These are phyloP conservation scores for Halichondria panicea DNA, from an alignment of 37 sponge, comb jelly and placozoan species.

Conservation along the genomic window DNA sequence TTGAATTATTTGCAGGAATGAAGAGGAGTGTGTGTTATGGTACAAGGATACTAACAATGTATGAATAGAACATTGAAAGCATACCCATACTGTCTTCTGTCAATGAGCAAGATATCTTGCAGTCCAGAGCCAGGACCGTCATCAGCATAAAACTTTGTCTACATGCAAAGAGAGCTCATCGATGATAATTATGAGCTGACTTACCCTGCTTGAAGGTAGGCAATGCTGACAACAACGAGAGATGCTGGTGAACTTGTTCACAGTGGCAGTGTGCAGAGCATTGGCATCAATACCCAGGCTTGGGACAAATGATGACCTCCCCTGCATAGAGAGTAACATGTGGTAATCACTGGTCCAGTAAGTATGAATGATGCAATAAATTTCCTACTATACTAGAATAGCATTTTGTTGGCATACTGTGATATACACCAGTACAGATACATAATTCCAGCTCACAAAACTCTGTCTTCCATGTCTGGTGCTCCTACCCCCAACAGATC, in stretches of 20 bases:
- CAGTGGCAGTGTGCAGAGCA: constrained; percentile 11
- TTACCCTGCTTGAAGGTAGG: constrained; percentile 59
- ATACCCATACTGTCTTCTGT: constrained; percentile 30
- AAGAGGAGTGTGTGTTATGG: too few species aligned
- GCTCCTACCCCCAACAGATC: too few species aligned
- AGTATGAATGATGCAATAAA: too few species aligned
- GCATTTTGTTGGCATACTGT: too few species aligned
- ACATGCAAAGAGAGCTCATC: background rate
- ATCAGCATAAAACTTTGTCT: constrained; percentile 12
- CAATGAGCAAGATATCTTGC: constrained; percentile 9
- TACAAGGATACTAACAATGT: too few species aligned
- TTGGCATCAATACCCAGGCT: constrained; percentile 32
- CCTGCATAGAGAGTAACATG: too few species aligned
- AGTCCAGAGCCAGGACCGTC: constrained; percentile 2
- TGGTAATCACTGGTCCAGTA: too few species aligned
- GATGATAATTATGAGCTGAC: background rate
- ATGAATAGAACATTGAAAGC: background rate
- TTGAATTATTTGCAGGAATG: too few species aligned
- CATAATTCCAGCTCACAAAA: too few species aligned
- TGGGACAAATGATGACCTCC: constrained; percentile 46
- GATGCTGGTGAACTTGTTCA: constrained; percentile 27
- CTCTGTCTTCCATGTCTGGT: too few species aligned
- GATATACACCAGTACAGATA: too few species aligned
- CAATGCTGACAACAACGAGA: constrained; percentile 48
- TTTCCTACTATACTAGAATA: too few species aligned